phyloP scores from a whole-genome alignment of 2,113 vertebrate species.

The Synodontis membranacea region DNA sequence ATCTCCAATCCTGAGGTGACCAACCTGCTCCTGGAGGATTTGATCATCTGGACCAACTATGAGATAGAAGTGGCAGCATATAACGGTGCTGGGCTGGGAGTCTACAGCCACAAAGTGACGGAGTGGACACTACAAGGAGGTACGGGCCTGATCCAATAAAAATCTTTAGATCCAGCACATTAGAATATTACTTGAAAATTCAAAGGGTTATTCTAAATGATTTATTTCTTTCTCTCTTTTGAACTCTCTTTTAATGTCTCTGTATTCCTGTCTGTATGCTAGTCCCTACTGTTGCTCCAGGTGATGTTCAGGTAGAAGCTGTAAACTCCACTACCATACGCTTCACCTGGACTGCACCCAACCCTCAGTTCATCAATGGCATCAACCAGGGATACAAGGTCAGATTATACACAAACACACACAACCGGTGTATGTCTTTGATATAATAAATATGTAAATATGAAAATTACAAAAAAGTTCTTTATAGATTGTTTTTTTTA shows the following conservation, averaged over 20 bases:
- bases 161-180: neutral
- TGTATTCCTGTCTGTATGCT: slow-evolving; percentile 39
- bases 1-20: slow-evolving; percentile 88
- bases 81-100: slow-evolving; percentile 89
- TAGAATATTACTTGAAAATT: neutral
- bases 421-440: neutral
- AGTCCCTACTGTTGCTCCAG: slow-evolving; percentile 94
- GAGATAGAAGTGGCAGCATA: slow-evolving; percentile 97
- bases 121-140: slow-evolving; percentile 98
- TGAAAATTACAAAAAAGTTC: no score
- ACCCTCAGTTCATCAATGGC: slow-evolving; percentile 97
- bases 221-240: neutral
- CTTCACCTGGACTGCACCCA: slow-evolving; percentile 95
- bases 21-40: slow-evolving; percentile 92
- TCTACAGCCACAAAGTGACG: slow-evolving; percentile 91
- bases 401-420: slow-evolving; percentile 27
- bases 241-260: neutral
- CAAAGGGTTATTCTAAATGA: neutral
- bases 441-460: neutral
- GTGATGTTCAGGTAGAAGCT: slow-evolving; percentile 87
- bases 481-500: no score
- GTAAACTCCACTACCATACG: slow-evolving; percentile 93
- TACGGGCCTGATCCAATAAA: slow-evolving; percentile 55
- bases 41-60: slow-evolving; percentile 99
- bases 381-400: slow-evolving; percentile 99